These are phyloP conservation scores for Monochamus alternatus DNA, from an alignment of 2,888 invertebrate genomes.

Conservation along the genomic window DNA sequence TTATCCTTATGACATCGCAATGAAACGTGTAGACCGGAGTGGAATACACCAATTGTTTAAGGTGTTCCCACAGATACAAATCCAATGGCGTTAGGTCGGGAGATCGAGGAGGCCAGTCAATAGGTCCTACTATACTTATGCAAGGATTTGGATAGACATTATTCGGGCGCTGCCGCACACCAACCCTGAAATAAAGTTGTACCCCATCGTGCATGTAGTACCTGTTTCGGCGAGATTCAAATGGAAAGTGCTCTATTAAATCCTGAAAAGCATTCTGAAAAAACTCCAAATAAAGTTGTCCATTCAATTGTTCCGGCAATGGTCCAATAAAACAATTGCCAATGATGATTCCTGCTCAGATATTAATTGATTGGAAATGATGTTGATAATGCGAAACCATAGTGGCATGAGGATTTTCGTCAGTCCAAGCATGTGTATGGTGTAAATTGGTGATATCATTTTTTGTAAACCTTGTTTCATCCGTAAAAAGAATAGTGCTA, in stretches of 20 bases:
- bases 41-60: constrained; percentile 1
- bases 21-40: not conserved
- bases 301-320: not conserved
- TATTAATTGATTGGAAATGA: not conserved
- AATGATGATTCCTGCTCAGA: constrained; percentile 3
- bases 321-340: not conserved
- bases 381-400: not conserved
- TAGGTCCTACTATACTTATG: not conserved
- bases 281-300: constrained; percentile 1
- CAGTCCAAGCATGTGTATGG: not conserved
- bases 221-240: not conserved
- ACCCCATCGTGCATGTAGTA: not conserved
- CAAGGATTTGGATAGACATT: not conserved
- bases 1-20: not conserved
- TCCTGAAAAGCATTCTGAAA: not conserved
- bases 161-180: not conserved
- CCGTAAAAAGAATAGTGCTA: too few relatives aligned
- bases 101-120: not conserved
- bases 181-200: not conserved
- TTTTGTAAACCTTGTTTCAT: too few relatives aligned
- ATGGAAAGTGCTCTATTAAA: not conserved
- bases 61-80: not conserved
- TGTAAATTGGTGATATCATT: constrained; percentile 7
- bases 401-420: constrained; percentile 1
- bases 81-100: not conserved